Evolutionary conservation across 2,888 invertebrate species (phyloP), one percentile per base, ranked within the genome.

Genomic region (Agapostemon virescens): DNA sequence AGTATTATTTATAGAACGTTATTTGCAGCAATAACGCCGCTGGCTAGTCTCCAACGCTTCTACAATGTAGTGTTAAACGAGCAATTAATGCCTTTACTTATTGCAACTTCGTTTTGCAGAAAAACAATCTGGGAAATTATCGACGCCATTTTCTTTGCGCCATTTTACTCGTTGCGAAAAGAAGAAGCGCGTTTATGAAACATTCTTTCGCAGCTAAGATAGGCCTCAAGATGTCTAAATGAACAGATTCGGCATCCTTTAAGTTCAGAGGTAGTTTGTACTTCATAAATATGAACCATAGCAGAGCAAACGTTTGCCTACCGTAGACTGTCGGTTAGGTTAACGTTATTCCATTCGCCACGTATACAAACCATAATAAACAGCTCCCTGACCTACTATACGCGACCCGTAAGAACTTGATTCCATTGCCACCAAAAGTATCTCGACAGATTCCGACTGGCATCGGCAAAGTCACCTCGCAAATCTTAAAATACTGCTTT

Each of bases 1-100:
- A 66, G 66, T 70, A 79, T 83, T 85, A 85, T 83, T 85, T 85
- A 85, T 85, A 85, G 85, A 85, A 85, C 75, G 85, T 83, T 83
- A 85, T 85, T 85, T 82, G 79, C 81, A 83, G 83, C 85, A 85
- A 85, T 85, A 85, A 85, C 79, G 85, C 55, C 52, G 30, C 83
- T 85, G 85, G 85, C 85, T 49, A n/a, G n/a, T 63, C 17, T 74
- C 85, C 85, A 85, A 45, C 63, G 63, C 77, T 71, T 81, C 71
- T 83, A 77, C 85, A 83, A 85, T 85, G 82, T 83, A 79, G 68
- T 76, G 78, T 83, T 81, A 74, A 81, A 68, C 67, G 66, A 45
- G 74, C 74, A 79, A 83, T 85, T 85, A 85, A 85, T 85, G 66
- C 66, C 64, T 85, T 79, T 77, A 74, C 75, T 74, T 74, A 74